Evolutionary conservation across 2,113 vertebrate genomes (phyloP).

Genomic region (Gambusia affinis): DNA sequence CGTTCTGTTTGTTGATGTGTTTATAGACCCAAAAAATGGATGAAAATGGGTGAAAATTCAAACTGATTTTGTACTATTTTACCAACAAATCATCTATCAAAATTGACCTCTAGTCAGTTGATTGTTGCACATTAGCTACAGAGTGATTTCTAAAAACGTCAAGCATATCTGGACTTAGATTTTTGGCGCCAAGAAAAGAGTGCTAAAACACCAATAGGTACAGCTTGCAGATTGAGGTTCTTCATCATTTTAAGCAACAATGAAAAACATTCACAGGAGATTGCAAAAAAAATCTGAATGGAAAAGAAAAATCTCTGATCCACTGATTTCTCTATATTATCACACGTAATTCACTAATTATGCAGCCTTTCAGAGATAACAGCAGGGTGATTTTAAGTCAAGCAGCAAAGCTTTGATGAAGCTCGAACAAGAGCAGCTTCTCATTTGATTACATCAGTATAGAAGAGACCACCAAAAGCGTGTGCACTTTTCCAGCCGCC

Average conservation of each 20-base stretch:
- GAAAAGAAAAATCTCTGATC: background rate
- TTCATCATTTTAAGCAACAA: background rate
- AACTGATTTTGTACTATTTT: too few species aligned
- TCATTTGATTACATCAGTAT: constrained; percentile 2
- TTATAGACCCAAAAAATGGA: too few species aligned
- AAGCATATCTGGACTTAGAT: background rate
- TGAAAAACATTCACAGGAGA: background rate
- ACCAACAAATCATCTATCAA: too few species aligned
- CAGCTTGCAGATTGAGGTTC: too few species aligned
- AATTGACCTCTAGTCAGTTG: background rate
- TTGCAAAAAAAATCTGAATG: background rate
- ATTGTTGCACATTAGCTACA: background rate
- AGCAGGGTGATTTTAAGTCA: background rate
- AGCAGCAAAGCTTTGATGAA: background rate
- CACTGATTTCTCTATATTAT: background rate
- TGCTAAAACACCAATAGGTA: too few species aligned
- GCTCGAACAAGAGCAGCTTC: background rate
- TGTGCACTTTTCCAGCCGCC: background rate
- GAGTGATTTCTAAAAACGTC: background rate
- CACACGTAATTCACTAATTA: background rate
- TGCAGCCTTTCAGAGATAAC: background rate
- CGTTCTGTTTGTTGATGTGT: too few species aligned
- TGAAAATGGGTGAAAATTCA: too few species aligned
- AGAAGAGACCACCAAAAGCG: background rate
- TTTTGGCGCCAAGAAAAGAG: background rate